phyloP scores from a whole-genome alignment of 2,888 invertebrate species.

The Epinotia demarniana region DNA sequence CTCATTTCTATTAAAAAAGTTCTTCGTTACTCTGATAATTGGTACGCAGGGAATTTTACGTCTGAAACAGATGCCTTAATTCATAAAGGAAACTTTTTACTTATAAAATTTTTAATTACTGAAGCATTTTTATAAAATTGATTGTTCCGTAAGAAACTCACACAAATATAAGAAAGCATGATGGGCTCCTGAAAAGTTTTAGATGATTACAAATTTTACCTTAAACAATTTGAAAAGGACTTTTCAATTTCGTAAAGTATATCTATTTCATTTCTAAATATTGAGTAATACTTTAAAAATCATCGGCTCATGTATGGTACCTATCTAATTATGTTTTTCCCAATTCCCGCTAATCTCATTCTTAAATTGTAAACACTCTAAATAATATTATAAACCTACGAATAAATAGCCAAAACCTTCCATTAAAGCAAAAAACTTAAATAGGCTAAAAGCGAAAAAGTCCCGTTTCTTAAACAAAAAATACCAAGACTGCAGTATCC shows the following conservation, averaged over 20 bases:
- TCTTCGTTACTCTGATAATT: slow-evolving; percentile 59
- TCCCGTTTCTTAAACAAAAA: slow-evolving; percentile 10
- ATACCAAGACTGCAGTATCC: slow-evolving; percentile 28
- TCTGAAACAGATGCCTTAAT: slow-evolving; percentile 59
- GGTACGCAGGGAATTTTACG: slow-evolving; percentile 55
- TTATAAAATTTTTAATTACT: slow-evolving; percentile 57
- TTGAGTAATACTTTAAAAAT: not conserved
- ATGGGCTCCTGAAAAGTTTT: slow-evolving; percentile 13
- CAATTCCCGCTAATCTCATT: too few species aligned
- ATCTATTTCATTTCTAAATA: not conserved
- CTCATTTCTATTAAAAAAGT: slow-evolving; percentile 62
- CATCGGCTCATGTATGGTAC: too few species aligned
- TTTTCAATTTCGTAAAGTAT: not conserved
- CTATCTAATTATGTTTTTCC: too few species aligned
- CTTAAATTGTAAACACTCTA: too few species aligned
- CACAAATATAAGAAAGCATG: slow-evolving; percentile 43
- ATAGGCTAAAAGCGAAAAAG: not conserved
- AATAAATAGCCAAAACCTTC: too few species aligned
- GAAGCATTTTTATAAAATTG: slow-evolving; percentile 51
- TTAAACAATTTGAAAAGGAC: slow-evolving; percentile 15
- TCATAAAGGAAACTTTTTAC: slow-evolving; percentile 63
- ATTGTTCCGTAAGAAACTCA: slow-evolving; percentile 52
- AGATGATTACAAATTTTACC: slow-evolving; percentile 34
- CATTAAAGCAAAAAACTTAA: not conserved
- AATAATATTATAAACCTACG: too few species aligned